Percentiles rank a stretch among this genome's conserved stretches.
phyloP scores from a whole-genome alignment of 2,888 invertebrate genomes.

The Sisyra terminalis region DNA sequence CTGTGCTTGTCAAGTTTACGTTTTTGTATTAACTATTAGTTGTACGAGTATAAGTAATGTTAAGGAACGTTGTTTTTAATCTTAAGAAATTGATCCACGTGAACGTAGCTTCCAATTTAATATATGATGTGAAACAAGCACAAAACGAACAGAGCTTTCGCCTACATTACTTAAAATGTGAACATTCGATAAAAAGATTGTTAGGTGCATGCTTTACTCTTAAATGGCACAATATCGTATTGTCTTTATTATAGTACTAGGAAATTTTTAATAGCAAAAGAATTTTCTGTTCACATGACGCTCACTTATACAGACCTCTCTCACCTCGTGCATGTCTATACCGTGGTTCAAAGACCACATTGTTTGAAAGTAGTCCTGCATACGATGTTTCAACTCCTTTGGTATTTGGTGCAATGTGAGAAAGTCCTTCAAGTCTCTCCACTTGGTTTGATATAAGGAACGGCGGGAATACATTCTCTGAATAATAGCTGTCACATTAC shows the following conservation, averaged over 20 bases:
- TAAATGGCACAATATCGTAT: no score
- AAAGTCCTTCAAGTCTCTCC: constrained; percentile 91
- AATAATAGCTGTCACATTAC: constrained; percentile 94
- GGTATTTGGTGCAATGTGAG: constrained; percentile 88
- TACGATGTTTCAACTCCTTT: constrained; percentile 83
- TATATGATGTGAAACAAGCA: neutral
- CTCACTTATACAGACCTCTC: constrained; percentile 11
- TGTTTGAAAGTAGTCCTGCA: constrained; percentile 96
- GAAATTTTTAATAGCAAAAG: no score
- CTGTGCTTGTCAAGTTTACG: no score
- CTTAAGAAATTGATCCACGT: neutral
- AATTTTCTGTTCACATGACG: no score
- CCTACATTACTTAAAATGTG: no score
- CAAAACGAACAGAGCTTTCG: neutral
- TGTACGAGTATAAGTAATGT: no score
- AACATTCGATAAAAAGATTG: no score
- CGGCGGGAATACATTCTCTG: constrained; percentile 91
- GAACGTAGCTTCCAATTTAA: no score
- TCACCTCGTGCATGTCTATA: constrained; percentile 90
- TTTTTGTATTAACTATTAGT: no score
- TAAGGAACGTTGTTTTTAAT: neutral
- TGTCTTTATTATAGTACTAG: no score
- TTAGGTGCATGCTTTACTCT: no score
- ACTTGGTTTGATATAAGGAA: constrained; percentile 86
- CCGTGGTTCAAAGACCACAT: constrained; percentile 97